A percentile compares a stretch with the other conserved stretches of the same genome.
Conservation (phyloP, 2,888 invertebrate species). For the Phyllotreta cruciferae region DNA sequence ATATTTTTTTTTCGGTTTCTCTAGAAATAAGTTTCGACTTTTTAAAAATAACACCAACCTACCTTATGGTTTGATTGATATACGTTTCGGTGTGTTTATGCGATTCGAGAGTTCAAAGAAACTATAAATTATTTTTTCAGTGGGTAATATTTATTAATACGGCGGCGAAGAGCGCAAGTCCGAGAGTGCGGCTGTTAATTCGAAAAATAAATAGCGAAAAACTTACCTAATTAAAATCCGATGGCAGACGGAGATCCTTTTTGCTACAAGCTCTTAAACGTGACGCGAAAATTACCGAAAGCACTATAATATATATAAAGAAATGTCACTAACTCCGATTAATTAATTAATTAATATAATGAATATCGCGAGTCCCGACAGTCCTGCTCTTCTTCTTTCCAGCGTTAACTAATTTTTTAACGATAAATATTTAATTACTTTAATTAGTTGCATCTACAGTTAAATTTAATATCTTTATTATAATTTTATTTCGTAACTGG, state of each 20-base stretch:
- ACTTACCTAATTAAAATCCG: too few relatives aligned
- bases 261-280: conserved; percentile 6
- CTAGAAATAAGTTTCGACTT: conserved; percentile 6
- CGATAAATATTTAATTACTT: conserved; percentile 16
- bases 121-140: conserved; percentile 12
- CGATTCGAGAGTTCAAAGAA: conserved; percentile 8
- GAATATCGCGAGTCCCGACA: neutral
- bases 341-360: too few relatives aligned
- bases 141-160: neutral
- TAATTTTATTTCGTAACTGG: conserved; percentile 18
- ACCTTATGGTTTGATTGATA: conserved; percentile 12
- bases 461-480: neutral
- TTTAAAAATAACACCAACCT: conserved; percentile 8
- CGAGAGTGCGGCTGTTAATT: too few relatives aligned
- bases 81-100: conserved; percentile 5
- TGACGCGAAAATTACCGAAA: conserved; percentile 1
- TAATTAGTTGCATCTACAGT: conserved; percentile 21
- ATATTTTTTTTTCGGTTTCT: neutral
- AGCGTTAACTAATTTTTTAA: conserved; percentile 9
- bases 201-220: too few relatives aligned
- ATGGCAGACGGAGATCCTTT: too few relatives aligned
- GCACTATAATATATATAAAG: too few relatives aligned
- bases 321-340: conserved; percentile 6
- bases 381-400: neutral
- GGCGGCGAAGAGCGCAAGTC: too few relatives aligned